Conservation (phyloP, 2,113 vertebrate genomes). For the Plestiodon gilberti region DNA sequence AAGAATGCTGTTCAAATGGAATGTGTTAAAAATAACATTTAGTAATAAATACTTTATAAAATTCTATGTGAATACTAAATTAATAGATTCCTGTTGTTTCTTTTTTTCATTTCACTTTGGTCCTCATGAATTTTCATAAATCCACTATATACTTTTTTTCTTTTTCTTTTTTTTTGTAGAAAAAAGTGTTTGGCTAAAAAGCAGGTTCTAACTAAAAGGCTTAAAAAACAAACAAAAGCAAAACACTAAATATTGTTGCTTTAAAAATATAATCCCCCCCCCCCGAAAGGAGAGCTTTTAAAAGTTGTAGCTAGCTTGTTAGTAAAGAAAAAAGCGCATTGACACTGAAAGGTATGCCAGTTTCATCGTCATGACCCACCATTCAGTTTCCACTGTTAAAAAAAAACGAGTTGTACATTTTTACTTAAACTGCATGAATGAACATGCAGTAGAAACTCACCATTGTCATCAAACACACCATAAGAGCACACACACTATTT, state of each 20-base stretch:
- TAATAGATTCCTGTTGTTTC: constrained; percentile 84
- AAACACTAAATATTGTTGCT: constrained; percentile 70
- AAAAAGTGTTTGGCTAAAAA: constrained; percentile 59
- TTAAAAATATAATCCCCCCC: constrained; percentile 72
- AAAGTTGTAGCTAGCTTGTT: constrained; percentile 72
- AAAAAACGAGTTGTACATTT: constrained; percentile 48
- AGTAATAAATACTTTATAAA: constrained; percentile 88
- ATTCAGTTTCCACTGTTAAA: constrained; percentile 59
- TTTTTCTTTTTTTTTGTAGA: constrained; percentile 72
- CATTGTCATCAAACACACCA: constrained; percentile 40
- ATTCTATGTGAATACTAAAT: constrained; percentile 82
- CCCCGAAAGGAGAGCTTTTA: constrained; percentile 67
- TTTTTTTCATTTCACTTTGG: constrained; percentile 83
- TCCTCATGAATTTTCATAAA: constrained; percentile 81
- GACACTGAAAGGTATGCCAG: constrained; percentile 49
- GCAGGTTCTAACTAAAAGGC: constrained; percentile 74
- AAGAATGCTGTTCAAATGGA: constrained; percentile 86
- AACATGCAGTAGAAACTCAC: constrained; percentile 40
- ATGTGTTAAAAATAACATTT: constrained; percentile 86
- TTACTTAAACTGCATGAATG: constrained; percentile 53
- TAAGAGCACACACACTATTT: constrained; percentile 53
- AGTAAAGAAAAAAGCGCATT: constrained; percentile 68
- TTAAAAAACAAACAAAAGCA: constrained; percentile 28
- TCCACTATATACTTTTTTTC: constrained; percentile 74
- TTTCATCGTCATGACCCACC: constrained; percentile 42